Percentiles rank a stretch among this genome's conserved stretches.
Conservation (phyloP, 1,140 invertebrate genomes). For the Himalopsyche phryganea region DNA sequence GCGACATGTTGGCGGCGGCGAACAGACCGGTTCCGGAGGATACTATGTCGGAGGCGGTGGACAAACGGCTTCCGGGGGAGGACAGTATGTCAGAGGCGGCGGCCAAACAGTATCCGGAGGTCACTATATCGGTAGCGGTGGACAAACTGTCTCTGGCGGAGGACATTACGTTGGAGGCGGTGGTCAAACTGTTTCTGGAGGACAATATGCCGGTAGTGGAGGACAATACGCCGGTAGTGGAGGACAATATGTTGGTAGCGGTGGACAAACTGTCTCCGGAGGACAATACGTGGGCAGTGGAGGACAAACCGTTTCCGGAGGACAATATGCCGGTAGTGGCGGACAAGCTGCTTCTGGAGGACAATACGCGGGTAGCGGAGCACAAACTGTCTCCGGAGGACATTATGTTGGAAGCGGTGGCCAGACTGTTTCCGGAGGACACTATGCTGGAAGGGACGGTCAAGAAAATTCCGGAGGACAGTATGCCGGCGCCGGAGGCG, state of each 20-base stretch:
- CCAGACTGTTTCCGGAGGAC: background rate
- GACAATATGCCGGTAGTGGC: background rate
- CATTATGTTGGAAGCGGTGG: background rate
- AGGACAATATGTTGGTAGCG: background rate
- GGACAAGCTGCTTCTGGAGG: background rate
- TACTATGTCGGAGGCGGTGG: background rate
- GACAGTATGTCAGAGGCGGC: background rate
- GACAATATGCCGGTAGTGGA: background rate
- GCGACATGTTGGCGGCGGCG: background rate
- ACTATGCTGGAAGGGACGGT: background rate
- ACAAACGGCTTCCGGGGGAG: background rate
- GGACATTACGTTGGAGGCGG: background rate
- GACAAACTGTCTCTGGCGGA: slow-evolving; percentile 2
- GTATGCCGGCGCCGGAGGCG: no score
- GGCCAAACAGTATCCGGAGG: background rate
- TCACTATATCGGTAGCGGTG: background rate
- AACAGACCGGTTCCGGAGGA: slow-evolving; percentile 1
- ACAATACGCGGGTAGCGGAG: background rate
- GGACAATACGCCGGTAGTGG: background rate
- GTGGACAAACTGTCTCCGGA: background rate
- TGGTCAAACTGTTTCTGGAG: background rate
- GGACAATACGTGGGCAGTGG: background rate
- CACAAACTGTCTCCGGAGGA: background rate
- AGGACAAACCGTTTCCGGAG: background rate
- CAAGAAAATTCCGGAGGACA: no score